Percentiles rank a stretch among this genome's conserved stretches.
These are phyloP conservation scores for Lagopus muta DNA, from an alignment of 2,113 vertebrate genomes.

Conservation along the genomic window DNA sequence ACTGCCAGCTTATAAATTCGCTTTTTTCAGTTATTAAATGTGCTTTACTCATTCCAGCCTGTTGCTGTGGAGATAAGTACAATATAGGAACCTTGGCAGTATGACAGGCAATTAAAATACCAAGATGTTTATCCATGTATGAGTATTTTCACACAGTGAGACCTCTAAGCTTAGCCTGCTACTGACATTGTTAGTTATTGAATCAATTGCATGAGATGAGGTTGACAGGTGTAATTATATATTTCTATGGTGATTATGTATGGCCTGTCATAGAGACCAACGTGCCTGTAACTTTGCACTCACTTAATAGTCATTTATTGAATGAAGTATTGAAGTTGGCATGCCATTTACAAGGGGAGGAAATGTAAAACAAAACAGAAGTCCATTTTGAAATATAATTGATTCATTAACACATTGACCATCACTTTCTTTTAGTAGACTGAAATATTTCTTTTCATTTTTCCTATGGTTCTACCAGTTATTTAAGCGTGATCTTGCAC, in stretches of 20 bases:
- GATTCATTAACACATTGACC: conserved; percentile 43
- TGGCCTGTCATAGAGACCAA: conserved; percentile 83
- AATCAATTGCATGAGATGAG: conserved; percentile 87
- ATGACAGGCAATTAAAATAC: conserved; percentile 86
- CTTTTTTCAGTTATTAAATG: conserved; percentile 66
- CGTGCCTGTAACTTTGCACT: conserved; percentile 79
- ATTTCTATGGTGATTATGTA: conserved; percentile 86
- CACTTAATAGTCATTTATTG: conserved; percentile 75
- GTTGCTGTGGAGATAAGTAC: conserved; percentile 79
- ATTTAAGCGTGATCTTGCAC: neutral
- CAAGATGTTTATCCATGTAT: conserved; percentile 82
- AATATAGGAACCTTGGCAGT: conserved; percentile 73
- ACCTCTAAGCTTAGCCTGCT: conserved; percentile 77
- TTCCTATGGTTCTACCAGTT: conserved; percentile 9
- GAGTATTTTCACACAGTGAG: conserved; percentile 83
- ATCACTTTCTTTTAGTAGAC: neutral
- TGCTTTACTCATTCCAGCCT: conserved; percentile 67
- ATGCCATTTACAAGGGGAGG: conserved; percentile 22
- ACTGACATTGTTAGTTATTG: conserved; percentile 82
- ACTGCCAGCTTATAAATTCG: conserved; percentile 51
- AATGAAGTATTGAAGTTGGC: conserved; percentile 77
- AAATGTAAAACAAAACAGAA: conserved; percentile 65
- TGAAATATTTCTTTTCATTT: neutral
- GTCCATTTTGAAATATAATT: conserved; percentile 44
- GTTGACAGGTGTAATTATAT: conserved; percentile 92